Conservation (phyloP, 2,888 invertebrate species). For the Iphiclides podalirius region DNA sequence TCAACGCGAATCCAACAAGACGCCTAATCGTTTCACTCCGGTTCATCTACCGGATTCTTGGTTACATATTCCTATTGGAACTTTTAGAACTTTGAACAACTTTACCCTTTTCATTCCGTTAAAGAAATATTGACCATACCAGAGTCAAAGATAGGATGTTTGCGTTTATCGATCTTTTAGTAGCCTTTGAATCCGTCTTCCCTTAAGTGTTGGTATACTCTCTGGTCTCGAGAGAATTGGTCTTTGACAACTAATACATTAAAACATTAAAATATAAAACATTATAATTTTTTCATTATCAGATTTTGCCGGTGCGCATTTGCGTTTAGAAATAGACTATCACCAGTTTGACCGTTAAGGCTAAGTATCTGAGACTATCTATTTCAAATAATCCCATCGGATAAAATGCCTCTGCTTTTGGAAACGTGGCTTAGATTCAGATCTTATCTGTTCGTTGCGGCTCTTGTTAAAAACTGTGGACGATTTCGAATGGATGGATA, state of each 20-base stretch:
- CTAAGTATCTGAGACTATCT: slow-evolving; percentile 8
- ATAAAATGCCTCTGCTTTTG: slow-evolving; percentile 7
- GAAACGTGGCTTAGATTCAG: slow-evolving; percentile 8
- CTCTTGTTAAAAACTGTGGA: slow-evolving; percentile 7
- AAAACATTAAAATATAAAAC: too few relatives aligned
- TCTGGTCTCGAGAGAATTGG: too few relatives aligned
- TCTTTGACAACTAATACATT: too few relatives aligned
- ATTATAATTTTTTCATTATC: background rate
- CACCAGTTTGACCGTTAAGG: background rate
- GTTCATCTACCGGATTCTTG: too few relatives aligned
- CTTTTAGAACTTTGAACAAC: too few relatives aligned
- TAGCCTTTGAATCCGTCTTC: too few relatives aligned
- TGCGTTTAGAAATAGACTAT: slow-evolving; percentile 13
- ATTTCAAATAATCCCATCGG: slow-evolving; percentile 13
- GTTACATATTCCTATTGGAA: too few relatives aligned
- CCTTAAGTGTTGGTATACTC: too few relatives aligned
- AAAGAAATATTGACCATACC: too few relatives aligned
- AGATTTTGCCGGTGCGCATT: slow-evolving; percentile 9
- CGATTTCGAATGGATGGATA: slow-evolving; percentile 1
- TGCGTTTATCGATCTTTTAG: too few relatives aligned
- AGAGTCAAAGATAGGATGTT: too few relatives aligned
- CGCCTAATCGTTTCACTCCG: background rate
- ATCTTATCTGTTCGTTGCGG: slow-evolving; percentile 4
- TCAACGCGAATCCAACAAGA: background rate
- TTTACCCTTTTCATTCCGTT: too few relatives aligned